Conservation (phyloP, 2,797 vertebrate species). For the Rhyacichthys aspro region DNA sequence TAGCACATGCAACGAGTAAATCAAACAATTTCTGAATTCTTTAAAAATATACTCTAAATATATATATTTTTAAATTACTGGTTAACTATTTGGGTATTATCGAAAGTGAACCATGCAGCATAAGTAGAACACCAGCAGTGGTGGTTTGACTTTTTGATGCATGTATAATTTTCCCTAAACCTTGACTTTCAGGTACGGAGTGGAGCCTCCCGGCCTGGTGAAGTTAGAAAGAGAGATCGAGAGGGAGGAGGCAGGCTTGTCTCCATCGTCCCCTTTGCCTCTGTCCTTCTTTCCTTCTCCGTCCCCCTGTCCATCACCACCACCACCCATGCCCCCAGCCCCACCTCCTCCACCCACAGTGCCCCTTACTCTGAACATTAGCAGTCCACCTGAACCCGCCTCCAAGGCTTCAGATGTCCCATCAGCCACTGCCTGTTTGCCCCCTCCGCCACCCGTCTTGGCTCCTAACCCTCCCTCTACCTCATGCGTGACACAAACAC, state of each 20-base stretch:
- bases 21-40: too few species aligned
- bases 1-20: too few species aligned
- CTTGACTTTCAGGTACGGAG: conserved; percentile 84
- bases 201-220: conserved; percentile 94
- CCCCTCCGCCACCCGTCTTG: conserved; percentile 46
- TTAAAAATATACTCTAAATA: too few species aligned
- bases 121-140: not conserved
- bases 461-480: conserved; percentile 46
- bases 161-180: conserved; percentile 5
- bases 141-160: not conserved
- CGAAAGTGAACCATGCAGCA: not conserved
- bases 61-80: too few species aligned
- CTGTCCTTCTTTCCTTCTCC: conserved; percentile 77
- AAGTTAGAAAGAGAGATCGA: conserved; percentile 95
- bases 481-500: conserved; percentile 68
- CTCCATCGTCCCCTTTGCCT: conserved; percentile 70
- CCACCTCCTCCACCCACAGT: conserved; percentile 33
- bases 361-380: conserved; percentile 39
- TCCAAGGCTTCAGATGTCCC: conserved; percentile 62
- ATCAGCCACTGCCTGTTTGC: conserved; percentile 52
- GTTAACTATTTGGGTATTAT: too few species aligned
- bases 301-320: conserved; percentile 46
- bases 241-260: conserved; percentile 83
- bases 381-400: conserved; percentile 48
- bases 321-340: conserved; percentile 32